phyloP scores from a whole-genome alignment of 2,888 invertebrate genomes.

The Blastobasis adustella region DNA sequence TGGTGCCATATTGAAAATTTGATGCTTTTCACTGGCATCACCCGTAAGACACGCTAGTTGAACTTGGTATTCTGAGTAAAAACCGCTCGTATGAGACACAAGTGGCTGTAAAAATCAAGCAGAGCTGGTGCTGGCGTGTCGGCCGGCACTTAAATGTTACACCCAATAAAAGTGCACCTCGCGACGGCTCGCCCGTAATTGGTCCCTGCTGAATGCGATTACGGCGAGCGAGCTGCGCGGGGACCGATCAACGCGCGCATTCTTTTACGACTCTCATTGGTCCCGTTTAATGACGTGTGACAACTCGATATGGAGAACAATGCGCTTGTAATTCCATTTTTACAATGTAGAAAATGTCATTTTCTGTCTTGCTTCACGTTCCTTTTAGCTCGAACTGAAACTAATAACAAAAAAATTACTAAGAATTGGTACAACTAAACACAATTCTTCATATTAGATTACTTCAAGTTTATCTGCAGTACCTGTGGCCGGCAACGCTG shows the following conservation, averaged over 20 bases:
- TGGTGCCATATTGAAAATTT: not conserved
- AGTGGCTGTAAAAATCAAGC: conserved; percentile 63
- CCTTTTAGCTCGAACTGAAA: no score
- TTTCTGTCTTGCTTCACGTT: conserved; percentile 1
- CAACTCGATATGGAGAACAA: conserved; percentile 55
- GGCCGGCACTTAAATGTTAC: conserved; percentile 71
- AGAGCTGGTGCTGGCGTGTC: conserved; percentile 55
- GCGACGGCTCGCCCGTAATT: conserved; percentile 58
- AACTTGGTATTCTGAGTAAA: conserved; percentile 5
- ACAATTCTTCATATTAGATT: no score
- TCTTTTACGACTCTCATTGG: conserved; percentile 69
- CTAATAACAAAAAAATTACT: no score
- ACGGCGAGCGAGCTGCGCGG: conserved; percentile 24
- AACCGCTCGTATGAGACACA: conserved; percentile 28
- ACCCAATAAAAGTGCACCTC: conserved; percentile 70
- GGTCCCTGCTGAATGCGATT: conserved; percentile 56
- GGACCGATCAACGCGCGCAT: conserved; percentile 42
- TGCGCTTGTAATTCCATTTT: conserved; percentile 63
- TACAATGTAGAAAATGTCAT: conserved; percentile 41
- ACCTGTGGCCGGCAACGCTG: not conserved
- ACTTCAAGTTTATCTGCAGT: no score
- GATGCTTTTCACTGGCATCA: conserved; percentile 1
- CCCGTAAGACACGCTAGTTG: conserved; percentile 9
- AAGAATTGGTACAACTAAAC: no score
- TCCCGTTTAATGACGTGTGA: conserved; percentile 66